phyloP scores from a whole-genome alignment of 2,797 vertebrate genomes.

The Syngnathus acus region DNA sequence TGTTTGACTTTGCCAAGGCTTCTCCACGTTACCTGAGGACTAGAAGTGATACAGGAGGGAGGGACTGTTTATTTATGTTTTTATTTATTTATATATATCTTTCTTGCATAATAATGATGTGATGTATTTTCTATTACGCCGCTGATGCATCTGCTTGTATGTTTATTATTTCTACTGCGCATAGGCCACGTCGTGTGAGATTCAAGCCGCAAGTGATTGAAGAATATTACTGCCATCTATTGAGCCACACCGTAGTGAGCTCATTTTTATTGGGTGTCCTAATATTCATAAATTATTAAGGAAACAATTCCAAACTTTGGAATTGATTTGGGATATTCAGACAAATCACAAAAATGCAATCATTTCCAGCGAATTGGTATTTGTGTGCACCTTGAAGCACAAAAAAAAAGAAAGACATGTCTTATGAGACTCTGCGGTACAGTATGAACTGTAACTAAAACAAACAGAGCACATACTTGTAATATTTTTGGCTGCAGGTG shows the following conservation, averaged over 20 bases:
- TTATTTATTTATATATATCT: constrained; percentile 15
- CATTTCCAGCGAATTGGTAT: constrained; percentile 6
- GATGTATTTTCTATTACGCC: neutral
- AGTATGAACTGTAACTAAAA: neutral
- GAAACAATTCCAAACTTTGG: constrained; percentile 23
- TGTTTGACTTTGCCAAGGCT: constrained; percentile 44
- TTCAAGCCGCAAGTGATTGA: constrained; percentile 58
- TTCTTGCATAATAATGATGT: constrained; percentile 30
- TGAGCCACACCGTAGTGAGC: constrained; percentile 69
- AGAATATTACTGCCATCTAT: constrained; percentile 82
- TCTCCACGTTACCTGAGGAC: constrained; percentile 44
- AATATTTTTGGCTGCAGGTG: constrained; percentile 9
- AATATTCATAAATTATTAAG: constrained; percentile 46
- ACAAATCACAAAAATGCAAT: constrained; percentile 16
- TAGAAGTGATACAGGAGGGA: constrained; percentile 30
- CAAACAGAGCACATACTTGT: neutral
- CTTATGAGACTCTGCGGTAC: neutral
- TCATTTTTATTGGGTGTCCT: constrained; percentile 41
- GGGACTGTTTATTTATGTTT: constrained; percentile 24
- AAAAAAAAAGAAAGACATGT: neutral
- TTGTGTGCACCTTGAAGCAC: neutral
- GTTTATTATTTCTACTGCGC: neutral
- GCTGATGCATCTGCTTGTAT: constrained; percentile 9
- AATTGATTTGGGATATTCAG: constrained; percentile 19
- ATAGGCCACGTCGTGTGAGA: neutral